Conservation (phyloP, 1,140 invertebrate species). For the Drosophila bocqueti region DNA sequence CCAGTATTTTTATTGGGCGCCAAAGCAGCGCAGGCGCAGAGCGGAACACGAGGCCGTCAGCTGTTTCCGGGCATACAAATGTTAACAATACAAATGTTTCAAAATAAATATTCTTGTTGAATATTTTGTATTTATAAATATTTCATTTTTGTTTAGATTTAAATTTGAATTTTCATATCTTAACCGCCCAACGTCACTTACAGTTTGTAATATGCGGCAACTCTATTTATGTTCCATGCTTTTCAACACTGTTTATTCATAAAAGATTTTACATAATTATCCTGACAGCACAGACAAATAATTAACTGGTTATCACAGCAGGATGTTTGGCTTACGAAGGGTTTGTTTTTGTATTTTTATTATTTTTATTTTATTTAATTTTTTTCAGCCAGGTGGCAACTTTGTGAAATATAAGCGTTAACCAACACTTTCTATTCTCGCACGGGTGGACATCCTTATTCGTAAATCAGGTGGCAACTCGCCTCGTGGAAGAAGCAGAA, state of each 20-base stretch:
- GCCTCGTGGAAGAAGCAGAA: slow-evolving; percentile 9
- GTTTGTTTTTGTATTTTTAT: background rate
- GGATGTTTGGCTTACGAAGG: no score
- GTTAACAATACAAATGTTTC: background rate
- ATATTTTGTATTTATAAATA: background rate
- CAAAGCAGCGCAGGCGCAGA: slow-evolving; percentile 64
- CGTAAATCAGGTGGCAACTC: slow-evolving; percentile 18
- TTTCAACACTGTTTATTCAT: background rate
- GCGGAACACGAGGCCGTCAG: slow-evolving; percentile 17
- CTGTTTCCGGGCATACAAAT: slow-evolving; percentile 25
- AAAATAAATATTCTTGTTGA: background rate
- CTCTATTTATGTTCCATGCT: background rate
- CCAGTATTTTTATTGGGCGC: slow-evolving; percentile 66
- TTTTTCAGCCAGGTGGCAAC: background rate
- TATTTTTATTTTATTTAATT: no score
- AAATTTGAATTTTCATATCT: background rate
- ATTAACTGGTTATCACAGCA: no score
- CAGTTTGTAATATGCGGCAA: background rate
- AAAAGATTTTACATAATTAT: background rate
- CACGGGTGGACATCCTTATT: background rate
- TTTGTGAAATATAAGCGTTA: background rate
- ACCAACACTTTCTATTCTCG: slow-evolving; percentile 7
- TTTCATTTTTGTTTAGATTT: background rate
- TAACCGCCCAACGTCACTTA: background rate
- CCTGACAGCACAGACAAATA: background rate